These are phyloP conservation scores for Drosophila mimetica DNA, from an alignment of 2,888 invertebrate genomes.

Conservation along the genomic window DNA sequence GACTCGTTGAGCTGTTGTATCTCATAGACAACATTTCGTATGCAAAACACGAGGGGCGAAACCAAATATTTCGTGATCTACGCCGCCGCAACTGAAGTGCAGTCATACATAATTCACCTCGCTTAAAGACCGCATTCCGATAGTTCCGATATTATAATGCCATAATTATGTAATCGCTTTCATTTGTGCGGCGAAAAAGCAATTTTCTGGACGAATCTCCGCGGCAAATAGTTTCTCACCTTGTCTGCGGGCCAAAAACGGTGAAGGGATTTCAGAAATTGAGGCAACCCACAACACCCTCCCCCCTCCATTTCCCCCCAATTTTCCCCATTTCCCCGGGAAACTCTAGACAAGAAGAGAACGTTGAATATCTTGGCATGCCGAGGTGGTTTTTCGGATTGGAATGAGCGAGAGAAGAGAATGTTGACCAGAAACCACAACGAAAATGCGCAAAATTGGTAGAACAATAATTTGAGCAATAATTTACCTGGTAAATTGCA, in stretches of 20 bases:
- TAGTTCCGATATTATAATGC: slow-evolving; percentile 8
- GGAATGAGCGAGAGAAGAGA: slow-evolving; percentile 9
- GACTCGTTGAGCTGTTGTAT: slow-evolving; percentile 41
- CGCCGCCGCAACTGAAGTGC: slow-evolving; percentile 14
- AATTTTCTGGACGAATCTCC: slow-evolving; percentile 23
- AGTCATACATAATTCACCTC: slow-evolving; percentile 35
- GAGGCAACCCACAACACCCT: slow-evolving; percentile 6
- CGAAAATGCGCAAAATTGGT: slow-evolving; percentile 33
- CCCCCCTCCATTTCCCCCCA: too few species aligned
- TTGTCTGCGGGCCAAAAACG: slow-evolving; percentile 19
- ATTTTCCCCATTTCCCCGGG: neutral
- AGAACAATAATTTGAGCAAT: slow-evolving; percentile 34
- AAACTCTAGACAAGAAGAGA: neutral
- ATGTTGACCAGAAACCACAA: slow-evolving; percentile 42
- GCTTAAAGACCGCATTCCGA: slow-evolving; percentile 19
- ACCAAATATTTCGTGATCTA: slow-evolving; percentile 28
- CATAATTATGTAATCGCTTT: slow-evolving; percentile 42
- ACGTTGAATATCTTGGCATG: slow-evolving; percentile 29
- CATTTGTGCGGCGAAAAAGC: slow-evolving; percentile 14
- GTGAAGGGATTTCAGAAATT: slow-evolving; percentile 25
- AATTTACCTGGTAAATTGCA: slow-evolving; percentile 28
- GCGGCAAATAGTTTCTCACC: slow-evolving; percentile 38
- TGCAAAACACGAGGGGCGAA: slow-evolving; percentile 58
- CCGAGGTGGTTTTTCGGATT: slow-evolving; percentile 18
- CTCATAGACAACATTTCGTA: slow-evolving; percentile 64